A percentile compares a stretch with the other conserved stretches of the same genome.
Evolutionary conservation across 2,113 vertebrate species (phyloP).

Genomic region (Tenebrosternarchus preto): DNA sequence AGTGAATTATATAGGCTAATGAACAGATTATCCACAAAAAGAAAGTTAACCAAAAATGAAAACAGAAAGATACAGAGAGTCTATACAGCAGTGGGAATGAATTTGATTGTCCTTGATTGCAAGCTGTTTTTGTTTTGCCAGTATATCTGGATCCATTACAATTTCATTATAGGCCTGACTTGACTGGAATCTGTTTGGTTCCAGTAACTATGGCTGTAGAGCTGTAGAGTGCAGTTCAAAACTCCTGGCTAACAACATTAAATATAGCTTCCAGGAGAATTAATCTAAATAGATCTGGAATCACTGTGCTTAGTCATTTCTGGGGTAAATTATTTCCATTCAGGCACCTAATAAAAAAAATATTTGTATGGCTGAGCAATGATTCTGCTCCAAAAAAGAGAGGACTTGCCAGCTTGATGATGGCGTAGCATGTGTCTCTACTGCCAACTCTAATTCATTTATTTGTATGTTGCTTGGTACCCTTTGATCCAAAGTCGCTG

Average conservation of each 20-base stretch:
- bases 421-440: not conserved
- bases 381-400: not conserved
- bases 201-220: not conserved
- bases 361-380: not conserved
- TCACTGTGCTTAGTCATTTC: not conserved
- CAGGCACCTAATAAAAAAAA: not conserved
- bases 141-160: not conserved
- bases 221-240: no score
- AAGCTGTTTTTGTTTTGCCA: not conserved
- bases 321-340: conserved; percentile 1
- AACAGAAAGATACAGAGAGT: not conserved
- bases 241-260: no score
- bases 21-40: not conserved
- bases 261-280: not conserved
- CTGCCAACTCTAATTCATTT: not conserved
- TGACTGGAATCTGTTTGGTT: not conserved
- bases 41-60: not conserved
- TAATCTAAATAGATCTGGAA: not conserved
- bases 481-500: conserved; percentile 4
- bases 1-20: not conserved
- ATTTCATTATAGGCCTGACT: not conserved
- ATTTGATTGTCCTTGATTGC: not conserved
- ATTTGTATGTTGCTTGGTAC: not conserved
- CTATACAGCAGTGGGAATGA: not conserved
- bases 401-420: not conserved